These are phyloP conservation scores for Parascotia fuliginaria DNA, from an alignment of 2,888 invertebrate genomes.

Conservation along the genomic window DNA sequence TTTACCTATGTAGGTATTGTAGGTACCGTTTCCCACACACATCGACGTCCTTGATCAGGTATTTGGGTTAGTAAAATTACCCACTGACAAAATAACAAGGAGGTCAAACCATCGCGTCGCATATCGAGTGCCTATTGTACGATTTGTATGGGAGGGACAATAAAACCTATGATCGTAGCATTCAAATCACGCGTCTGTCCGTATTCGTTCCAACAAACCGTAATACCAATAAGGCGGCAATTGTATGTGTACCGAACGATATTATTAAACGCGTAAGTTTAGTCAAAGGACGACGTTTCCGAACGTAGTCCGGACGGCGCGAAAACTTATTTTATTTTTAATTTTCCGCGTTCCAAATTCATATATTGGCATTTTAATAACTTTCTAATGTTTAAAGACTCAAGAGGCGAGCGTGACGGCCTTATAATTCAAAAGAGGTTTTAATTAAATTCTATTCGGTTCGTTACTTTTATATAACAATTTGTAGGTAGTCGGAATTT, in stretches of 20 bases:
- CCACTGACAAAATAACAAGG: slow-evolving; percentile 67
- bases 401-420: slow-evolving; percentile 47
- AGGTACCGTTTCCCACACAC: slow-evolving; percentile 61
- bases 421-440: slow-evolving; percentile 56
- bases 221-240: slow-evolving; percentile 79
- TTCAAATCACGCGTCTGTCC: slow-evolving; percentile 74
- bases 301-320: slow-evolving; percentile 30
- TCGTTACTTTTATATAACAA: slow-evolving; percentile 73
- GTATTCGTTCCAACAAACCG: slow-evolving; percentile 84
- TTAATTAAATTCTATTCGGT: slow-evolving; percentile 69
- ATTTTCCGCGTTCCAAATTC: slow-evolving; percentile 45
- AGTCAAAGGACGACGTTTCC: slow-evolving; percentile 70
- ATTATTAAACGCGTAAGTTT: slow-evolving; percentile 69
- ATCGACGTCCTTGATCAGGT: slow-evolving; percentile 71
- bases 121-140: slow-evolving; percentile 76
- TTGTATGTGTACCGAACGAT: slow-evolving; percentile 58
- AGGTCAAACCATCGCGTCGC: slow-evolving; percentile 52
- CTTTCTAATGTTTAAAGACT: slow-evolving; percentile 60
- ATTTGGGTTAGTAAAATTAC: slow-evolving; percentile 79
- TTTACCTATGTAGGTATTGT: slow-evolving; percentile 14
- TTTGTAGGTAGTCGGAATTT: slow-evolving; percentile 59
- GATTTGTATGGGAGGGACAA: slow-evolving; percentile 66
- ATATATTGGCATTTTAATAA: slow-evolving; percentile 43
- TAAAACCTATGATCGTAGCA: slow-evolving; percentile 64
- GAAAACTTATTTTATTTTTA: slow-evolving; percentile 39